A percentile compares a stretch with the other conserved stretches of the same genome.
phyloP scores from a whole-genome alignment of 2,113 vertebrate genomes.

The Prolemur simus region DNA sequence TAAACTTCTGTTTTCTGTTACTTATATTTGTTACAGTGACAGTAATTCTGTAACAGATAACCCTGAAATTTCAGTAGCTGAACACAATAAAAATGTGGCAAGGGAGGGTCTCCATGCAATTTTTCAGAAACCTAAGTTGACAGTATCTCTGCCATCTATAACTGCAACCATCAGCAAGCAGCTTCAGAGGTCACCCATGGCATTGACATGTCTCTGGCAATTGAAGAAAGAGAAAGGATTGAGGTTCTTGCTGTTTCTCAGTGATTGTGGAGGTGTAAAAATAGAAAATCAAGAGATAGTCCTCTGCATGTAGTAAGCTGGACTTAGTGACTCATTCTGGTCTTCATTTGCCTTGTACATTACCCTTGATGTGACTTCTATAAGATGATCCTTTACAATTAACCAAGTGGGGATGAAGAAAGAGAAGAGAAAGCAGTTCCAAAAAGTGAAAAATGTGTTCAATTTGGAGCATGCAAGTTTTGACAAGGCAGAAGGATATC shows the following conservation, averaged over 20 bases:
- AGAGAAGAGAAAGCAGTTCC: neutral
- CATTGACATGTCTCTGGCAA: neutral
- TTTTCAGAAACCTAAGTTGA: neutral
- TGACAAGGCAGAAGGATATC: neutral
- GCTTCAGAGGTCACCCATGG: neutral
- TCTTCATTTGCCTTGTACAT: neutral
- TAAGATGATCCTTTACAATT: neutral
- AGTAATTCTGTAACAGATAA: neutral
- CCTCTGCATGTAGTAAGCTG: neutral
- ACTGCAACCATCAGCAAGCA: neutral
- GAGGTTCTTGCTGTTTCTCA: neutral
- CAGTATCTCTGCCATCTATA: neutral
- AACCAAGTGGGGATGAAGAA: neutral
- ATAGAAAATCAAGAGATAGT: neutral
- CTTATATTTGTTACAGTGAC: neutral
- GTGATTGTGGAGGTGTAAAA: neutral
- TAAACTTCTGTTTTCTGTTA: neutral
- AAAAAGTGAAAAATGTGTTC: neutral
- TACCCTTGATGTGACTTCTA: neutral
- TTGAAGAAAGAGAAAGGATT: conserved; percentile 13
- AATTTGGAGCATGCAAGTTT: neutral
- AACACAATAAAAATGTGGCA: neutral
- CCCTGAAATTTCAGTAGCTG: neutral
- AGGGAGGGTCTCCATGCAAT: neutral
- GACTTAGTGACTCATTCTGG: neutral